These are phyloP conservation scores for Sander vitreus DNA, from an alignment of 2,113 vertebrate genomes.

Conservation along the genomic window DNA sequence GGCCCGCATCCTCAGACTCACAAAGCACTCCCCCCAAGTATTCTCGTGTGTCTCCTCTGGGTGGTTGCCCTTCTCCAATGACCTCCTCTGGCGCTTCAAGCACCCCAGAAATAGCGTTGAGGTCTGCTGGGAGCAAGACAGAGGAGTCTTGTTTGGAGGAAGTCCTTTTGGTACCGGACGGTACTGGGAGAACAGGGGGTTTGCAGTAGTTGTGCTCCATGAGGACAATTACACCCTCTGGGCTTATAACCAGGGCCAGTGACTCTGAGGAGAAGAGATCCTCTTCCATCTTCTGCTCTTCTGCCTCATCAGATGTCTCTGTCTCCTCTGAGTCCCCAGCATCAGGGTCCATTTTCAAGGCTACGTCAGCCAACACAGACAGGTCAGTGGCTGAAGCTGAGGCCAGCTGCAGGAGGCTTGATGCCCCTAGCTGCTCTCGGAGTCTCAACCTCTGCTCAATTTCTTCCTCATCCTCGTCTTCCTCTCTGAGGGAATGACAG, in stretches of 20 bases:
- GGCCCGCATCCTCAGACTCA: conserved; percentile 63
- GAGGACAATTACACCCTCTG: conserved; percentile 80
- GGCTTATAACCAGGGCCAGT: conserved; percentile 59
- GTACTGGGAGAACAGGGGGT: conserved; percentile 68
- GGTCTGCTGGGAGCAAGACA: conserved; percentile 79
- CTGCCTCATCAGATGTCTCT: conserved; percentile 88
- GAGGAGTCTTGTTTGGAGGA: conserved; percentile 77
- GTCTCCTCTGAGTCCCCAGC: conserved; percentile 87
- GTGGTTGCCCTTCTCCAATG: conserved; percentile 77
- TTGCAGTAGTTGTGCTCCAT: conserved; percentile 93
- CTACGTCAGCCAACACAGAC: conserved; percentile 88
- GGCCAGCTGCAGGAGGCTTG: conserved; percentile 85
- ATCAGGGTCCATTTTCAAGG: conserved; percentile 88
- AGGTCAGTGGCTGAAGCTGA: conserved; percentile 83
- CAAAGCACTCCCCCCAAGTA: conserved; percentile 59
- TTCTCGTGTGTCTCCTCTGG: conserved; percentile 71
- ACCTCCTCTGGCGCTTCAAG: conserved; percentile 87
- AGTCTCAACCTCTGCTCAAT: conserved; percentile 74
- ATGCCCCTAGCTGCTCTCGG: conserved; percentile 83
- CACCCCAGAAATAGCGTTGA: conserved; percentile 82
- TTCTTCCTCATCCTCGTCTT: conserved; percentile 82
- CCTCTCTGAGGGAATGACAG: conserved; percentile 75
- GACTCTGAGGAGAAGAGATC: conserved; percentile 67
- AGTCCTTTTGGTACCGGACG: conserved; percentile 63
- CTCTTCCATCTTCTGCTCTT: conserved; percentile 85